Conservation (phyloP, 1,140 invertebrate genomes). For the Brachionus angularis region DNA sequence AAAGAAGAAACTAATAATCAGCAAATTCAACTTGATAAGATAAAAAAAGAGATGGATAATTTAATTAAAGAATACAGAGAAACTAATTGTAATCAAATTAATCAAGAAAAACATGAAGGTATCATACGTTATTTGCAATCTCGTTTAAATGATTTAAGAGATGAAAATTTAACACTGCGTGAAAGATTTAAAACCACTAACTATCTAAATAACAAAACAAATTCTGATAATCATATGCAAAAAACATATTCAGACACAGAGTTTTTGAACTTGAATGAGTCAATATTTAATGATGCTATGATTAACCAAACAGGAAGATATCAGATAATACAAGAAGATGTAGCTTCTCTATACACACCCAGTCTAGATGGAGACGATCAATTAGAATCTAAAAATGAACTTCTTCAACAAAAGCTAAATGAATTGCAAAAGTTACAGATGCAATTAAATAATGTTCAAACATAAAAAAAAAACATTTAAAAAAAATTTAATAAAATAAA, state of each 20-base stretch:
- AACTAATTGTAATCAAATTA: constrained; percentile 2
- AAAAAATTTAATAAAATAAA: not conserved
- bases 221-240: no score
- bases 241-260: no score
- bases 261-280: no score
- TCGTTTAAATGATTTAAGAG: constrained; percentile 40
- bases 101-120: constrained; percentile 23
- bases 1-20: constrained; percentile 35
- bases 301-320: no score
- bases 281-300: no score
- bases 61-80: constrained; percentile 23
- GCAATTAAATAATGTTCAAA: constrained; percentile 39
- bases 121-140: constrained; percentile 23
- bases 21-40: constrained; percentile 29
- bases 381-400: constrained; percentile 30
- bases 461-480: not conserved
- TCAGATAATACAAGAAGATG: not conserved
- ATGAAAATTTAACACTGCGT: constrained; percentile 26
- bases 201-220: no score
- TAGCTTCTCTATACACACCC: constrained; percentile 17
- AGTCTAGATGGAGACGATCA: constrained; percentile 31
- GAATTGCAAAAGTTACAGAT: constrained; percentile 32
- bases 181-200: constrained; percentile 13
- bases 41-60: constrained; percentile 28
- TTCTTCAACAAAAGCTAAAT: constrained; percentile 40